These are phyloP conservation scores for Copidosoma floridanum DNA, from an alignment of 1,140 invertebrate species.

Conservation along the genomic window DNA sequence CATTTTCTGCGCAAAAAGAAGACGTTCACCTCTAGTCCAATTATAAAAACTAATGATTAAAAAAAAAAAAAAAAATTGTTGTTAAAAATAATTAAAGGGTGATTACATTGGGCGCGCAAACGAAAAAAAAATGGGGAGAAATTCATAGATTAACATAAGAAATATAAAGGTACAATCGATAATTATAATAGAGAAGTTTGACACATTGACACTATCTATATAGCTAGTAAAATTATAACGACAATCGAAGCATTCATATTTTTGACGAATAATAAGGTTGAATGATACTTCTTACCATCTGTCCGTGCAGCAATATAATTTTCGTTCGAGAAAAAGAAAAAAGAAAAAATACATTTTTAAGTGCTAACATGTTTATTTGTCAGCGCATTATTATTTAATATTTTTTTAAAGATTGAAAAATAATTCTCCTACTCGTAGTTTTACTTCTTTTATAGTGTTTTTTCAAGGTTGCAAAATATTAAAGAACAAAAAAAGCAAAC, in stretches of 20 bases:
- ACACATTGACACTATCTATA: slow-evolving; percentile 48
- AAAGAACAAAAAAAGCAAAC: no score
- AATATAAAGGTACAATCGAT: slow-evolving; percentile 13
- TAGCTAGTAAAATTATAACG: slow-evolving; percentile 46
- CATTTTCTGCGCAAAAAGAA: no score
- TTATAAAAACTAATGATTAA: slow-evolving; percentile 27
- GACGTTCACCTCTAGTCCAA: no score
- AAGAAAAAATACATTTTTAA: slow-evolving; percentile 5
- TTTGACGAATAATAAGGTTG: slow-evolving; percentile 49
- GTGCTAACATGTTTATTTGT: no score
- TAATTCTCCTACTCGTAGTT: no score
- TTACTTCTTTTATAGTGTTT: no score
- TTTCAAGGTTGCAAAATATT: no score
- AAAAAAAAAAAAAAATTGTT: slow-evolving; percentile 32
- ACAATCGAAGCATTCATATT: slow-evolving; percentile 52
- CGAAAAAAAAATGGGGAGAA: no score
- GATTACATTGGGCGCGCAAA: no score
- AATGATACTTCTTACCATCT: slow-evolving; percentile 57
- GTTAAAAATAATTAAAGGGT: no score
- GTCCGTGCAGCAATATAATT: slow-evolving; percentile 51
- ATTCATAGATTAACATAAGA: no score
- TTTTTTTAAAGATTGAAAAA: not conserved
- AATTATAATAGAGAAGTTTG: slow-evolving; percentile 39
- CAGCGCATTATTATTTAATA: not conserved
- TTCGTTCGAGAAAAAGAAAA: slow-evolving; percentile 25